Evolutionary conservation across 1,140 invertebrate genomes (phyloP).

Genomic region (Formica selysi): DNA sequence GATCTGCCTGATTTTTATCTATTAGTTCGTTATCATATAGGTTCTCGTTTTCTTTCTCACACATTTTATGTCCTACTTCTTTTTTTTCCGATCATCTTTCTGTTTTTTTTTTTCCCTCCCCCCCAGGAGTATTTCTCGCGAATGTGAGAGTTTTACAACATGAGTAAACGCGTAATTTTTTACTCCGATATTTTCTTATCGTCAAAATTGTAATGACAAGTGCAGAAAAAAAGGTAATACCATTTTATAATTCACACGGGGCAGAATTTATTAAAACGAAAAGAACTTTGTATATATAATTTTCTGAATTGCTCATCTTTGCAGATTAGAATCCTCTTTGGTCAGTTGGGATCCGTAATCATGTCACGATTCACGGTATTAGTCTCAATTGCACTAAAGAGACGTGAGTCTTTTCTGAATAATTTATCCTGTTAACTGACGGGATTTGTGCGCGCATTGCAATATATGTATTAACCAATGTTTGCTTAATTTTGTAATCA

Average conservation of each 20-base stretch:
- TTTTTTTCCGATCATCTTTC: constrained; percentile 41
- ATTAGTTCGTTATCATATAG: constrained; percentile 24
- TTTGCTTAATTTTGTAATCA: constrained; percentile 15
- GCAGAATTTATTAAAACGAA: constrained; percentile 9
- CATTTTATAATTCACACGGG: constrained; percentile 38
- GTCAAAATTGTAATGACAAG: constrained; percentile 49
- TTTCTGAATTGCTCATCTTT: constrained; percentile 73
- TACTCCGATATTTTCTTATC: constrained; percentile 25
- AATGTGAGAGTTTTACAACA: not conserved
- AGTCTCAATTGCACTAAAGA: constrained; percentile 72
- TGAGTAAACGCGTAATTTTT: constrained; percentile 11
- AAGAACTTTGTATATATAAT: constrained; percentile 52
- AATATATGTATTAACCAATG: constrained; percentile 61
- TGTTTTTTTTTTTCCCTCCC: no score
- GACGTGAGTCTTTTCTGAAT: constrained; percentile 73
- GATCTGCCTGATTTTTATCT: constrained; percentile 64
- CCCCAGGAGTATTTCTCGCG: constrained; percentile 40
- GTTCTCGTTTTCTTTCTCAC: constrained; percentile 56
- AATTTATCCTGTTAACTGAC: constrained; percentile 60
- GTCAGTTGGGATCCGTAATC: constrained; percentile 77
- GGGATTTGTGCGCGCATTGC: constrained; percentile 42
- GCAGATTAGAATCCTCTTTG: constrained; percentile 76
- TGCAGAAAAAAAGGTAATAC: constrained; percentile 2
- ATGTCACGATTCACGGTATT: constrained; percentile 71
- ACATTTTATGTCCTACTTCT: constrained; percentile 42